These are phyloP conservation scores for Carettochelys insculpta DNA, from an alignment of 2,113 vertebrate genomes.

Conservation along the genomic window DNA sequence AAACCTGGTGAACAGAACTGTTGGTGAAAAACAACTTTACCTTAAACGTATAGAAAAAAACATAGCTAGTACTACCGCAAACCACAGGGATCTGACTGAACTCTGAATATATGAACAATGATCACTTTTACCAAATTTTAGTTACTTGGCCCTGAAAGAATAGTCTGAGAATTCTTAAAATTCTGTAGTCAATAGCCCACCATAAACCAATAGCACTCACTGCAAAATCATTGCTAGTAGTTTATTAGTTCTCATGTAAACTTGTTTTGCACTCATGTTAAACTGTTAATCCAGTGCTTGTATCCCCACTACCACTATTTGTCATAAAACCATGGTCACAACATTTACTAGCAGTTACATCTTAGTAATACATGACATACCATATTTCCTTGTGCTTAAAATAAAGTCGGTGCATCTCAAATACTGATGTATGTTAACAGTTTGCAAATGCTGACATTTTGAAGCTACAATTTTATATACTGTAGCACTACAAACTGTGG, in stretches of 20 bases:
- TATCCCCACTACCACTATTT: background rate
- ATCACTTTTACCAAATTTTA: background rate
- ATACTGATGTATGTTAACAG: background rate
- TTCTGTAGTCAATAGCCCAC: background rate
- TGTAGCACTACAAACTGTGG: background rate
- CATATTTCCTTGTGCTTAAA: rapidly evolving
- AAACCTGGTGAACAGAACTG: background rate
- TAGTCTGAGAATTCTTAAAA: background rate
- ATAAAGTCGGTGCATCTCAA: background rate
- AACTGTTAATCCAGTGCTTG: background rate
- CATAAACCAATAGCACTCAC: background rate
- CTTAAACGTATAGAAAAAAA: background rate
- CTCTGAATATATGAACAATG: background rate
- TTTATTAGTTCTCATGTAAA: background rate
- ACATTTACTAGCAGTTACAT: background rate
- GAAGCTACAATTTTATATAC: background rate
- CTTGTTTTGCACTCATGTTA: background rate
- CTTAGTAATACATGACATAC: background rate
- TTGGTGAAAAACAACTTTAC: background rate
- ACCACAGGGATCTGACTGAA: background rate
- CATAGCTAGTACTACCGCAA: background rate
- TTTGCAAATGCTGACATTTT: background rate
- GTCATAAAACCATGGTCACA: background rate
- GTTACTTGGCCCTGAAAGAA: background rate
- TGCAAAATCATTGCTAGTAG: background rate